Evolutionary conservation across 2,797 vertebrate species (phyloP), one percentile per base, ranked within the genome.

Genomic region (Platalea minor): DNA sequence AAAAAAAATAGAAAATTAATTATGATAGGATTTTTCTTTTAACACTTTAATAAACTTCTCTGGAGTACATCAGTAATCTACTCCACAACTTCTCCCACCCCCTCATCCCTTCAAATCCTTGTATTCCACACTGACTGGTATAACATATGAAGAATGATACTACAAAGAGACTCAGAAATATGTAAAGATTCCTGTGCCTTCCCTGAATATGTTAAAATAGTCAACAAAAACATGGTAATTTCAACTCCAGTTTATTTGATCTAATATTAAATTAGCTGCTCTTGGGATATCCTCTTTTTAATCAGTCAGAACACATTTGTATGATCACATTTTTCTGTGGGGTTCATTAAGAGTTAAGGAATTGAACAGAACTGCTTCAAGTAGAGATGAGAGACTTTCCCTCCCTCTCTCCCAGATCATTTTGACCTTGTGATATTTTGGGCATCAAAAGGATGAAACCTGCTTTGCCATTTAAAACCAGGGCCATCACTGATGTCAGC

Each of bases 201-300:
- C 92, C 89, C 69, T 97, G 94, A 95, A 88, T 93, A 97, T 96
- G 84, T 95, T 97, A 92, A 96, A 96, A 92, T 57, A 96, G 95
- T 97, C 95, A 97, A 96, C 91, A 96, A 96, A 97, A 97, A 92
- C 92, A 96, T 96, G 89, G 89, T 96, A 96, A 97, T 97, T 96
- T 97, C 73, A 59, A 92, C 67, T 88, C 37, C 50, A 51, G n/a
- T 59, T 96, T 75, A 95, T 97, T 97, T 97, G 95, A 97, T 97
- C 93, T 97, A 96, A 93, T 97, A 95, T 95, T 96, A 97, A 97
- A 96, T 97, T 92, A 94, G 68, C 72, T 87, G 23, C 95, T 96
- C 90, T 90, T 93, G 97, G 96, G 96, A 96, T 81, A 82, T 33
- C 64, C 24, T 87, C 51, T 86, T 91, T 92, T 93, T 93, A 88